Evolutionary conservation across 2,888 invertebrate genomes (phyloP), one percentile per base, ranked within the genome.

Genomic region (Zygothrica quintamaculata): DNA sequence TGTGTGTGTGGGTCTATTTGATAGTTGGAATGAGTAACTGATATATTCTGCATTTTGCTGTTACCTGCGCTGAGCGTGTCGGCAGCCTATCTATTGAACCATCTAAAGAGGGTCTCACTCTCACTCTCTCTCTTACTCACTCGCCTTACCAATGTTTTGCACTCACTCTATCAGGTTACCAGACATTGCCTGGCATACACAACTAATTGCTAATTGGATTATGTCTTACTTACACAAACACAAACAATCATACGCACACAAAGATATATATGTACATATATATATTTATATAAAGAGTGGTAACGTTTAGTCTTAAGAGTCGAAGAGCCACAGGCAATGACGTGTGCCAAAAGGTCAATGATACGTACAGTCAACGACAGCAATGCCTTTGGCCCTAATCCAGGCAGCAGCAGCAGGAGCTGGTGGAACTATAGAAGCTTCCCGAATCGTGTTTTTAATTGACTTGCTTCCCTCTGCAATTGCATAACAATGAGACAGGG

Each of bases 191-290:
- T 42, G 70, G 65, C 71, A 71, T 59, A 81, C 82, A 79, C 85
- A 84, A 79, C 85, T 79, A 84, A 79, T 79, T 79, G 86, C 85
- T 81, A 81, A 81, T 81, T 81, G 80, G 80, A 81, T 81, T 81
- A 81, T 81, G 80, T 81, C 85, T 85, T 70, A 65, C 79, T 68
- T 42, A 37, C 40, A 48, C 34, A 42, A 36, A 52, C 29, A 36
- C n/a, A 18, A 16, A 31, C 36, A 16, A 26, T 34, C 42, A 37
- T 7, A 16, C n/a, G 26, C 6, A 8, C n/a, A 37, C n/a, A 33
- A 12, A n/a, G 1, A 29, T 9, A 7, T 29, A 9, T 9, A 29
- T 29, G 5, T 29, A n/a, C 1, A 29, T 4, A 8, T 9, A 29
- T n/a, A 29, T n/a, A 29, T n/a, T 4, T n/a, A 39, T 1, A 15